phyloP scores from a whole-genome alignment of 1,140 invertebrate species.

The Thereuonema tuberculata region DNA sequence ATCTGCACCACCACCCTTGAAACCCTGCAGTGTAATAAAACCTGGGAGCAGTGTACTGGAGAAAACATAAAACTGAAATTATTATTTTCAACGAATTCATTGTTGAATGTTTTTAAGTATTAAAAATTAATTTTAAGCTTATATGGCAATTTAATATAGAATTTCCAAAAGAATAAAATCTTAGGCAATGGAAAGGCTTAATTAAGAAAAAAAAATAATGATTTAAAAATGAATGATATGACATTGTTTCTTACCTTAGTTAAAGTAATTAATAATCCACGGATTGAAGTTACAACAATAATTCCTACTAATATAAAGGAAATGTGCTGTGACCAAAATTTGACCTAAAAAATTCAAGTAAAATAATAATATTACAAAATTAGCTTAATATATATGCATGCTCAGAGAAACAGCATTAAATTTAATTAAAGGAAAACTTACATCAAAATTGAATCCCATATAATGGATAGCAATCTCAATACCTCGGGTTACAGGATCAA shows the following conservation, averaged over 20 bases:
- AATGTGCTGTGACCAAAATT: conserved; percentile 98
- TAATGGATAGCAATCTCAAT: conserved; percentile 96
- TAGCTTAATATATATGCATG: too few species aligned
- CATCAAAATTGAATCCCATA: conserved; percentile 92
- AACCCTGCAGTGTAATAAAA: too few species aligned
- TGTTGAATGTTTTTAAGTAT: too few species aligned
- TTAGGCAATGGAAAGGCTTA: too few species aligned
- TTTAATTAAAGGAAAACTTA: conserved; percentile 37
- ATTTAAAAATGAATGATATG: not conserved
- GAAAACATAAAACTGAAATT: too few species aligned
- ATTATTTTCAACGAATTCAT: too few species aligned
- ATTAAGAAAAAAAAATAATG: not conserved
- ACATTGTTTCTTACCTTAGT: conserved; percentile 62
- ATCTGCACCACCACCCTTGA: too few species aligned
- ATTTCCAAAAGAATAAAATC: too few species aligned
- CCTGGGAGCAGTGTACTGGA: too few species aligned
- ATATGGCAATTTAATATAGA: too few species aligned
- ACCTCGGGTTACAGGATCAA: conserved; percentile 92
- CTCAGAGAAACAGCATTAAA: not conserved
- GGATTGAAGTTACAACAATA: conserved; percentile 94
- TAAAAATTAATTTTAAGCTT: too few species aligned
- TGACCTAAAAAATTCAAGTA: conserved; percentile 28
- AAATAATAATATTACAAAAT: not conserved
- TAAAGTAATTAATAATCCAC: conserved; percentile 86
- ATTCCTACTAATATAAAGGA: conserved; percentile 95